Evolutionary conservation across 2,113 vertebrate genomes (phyloP).

Genomic region (Puma concolor): DNA sequence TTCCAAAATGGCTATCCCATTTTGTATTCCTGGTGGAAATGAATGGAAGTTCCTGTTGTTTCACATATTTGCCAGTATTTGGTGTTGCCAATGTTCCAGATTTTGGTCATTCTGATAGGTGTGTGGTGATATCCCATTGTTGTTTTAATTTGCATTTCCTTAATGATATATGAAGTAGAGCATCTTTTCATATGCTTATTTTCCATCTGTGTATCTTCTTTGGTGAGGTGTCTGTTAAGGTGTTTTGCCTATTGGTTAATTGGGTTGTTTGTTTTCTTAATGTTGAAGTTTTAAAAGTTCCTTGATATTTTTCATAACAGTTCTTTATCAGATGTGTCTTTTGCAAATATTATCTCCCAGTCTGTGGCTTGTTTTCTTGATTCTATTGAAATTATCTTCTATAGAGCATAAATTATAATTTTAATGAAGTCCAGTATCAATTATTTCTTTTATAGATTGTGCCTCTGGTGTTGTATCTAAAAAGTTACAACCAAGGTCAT

Average conservation of each 20-base stretch:
- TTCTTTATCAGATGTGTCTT: neutral
- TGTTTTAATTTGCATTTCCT: neutral
- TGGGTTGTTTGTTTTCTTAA: neutral
- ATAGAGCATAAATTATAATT: neutral
- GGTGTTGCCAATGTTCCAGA: neutral
- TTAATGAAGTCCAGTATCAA: neutral
- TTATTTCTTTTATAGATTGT: neutral
- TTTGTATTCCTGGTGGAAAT: neutral
- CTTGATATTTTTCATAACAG: neutral
- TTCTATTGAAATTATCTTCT: neutral
- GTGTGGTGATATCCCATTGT: neutral
- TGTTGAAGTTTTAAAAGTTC: constrained; percentile 15
- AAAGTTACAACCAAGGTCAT: neutral
- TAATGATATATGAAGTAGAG: neutral
- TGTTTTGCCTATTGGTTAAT: neutral
- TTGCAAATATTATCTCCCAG: neutral
- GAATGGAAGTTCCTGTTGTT: neutral
- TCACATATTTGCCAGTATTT: neutral
- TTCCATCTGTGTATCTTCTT: neutral
- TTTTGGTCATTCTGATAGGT: neutral
- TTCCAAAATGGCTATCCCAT: neutral
- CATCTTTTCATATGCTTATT: neutral
- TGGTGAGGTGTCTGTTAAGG: neutral
- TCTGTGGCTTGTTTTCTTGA: neutral
- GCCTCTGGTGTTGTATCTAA: neutral